Percentiles rank a stretch among this genome's conserved stretches.
phyloP scores from a whole-genome alignment of 2,888 invertebrate species.

The Trissolcus brochymenae region DNA sequence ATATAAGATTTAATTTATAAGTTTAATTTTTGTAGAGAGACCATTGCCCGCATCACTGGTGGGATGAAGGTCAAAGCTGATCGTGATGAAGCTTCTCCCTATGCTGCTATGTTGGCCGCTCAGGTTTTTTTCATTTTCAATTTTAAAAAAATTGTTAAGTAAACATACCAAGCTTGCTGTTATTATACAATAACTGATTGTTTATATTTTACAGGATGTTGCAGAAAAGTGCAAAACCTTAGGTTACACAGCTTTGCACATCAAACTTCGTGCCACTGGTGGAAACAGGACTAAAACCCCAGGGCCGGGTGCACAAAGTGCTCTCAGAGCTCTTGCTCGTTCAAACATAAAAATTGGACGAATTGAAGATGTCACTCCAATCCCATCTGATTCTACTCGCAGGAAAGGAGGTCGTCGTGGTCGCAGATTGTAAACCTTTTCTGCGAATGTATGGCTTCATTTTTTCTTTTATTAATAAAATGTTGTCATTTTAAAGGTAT shows the following conservation, averaged over 20 bases:
- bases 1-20: neutral
- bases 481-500: neutral
- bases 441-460: constrained; percentile 8
- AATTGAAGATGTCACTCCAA: constrained; percentile 98
- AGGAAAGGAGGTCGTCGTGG: constrained; percentile 99
- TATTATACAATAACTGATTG: neutral
- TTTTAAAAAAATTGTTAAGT: neutral
- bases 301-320: constrained; percentile 98
- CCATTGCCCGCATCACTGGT: constrained; percentile 96
- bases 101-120: constrained; percentile 99
- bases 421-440: constrained; percentile 92
- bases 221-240: constrained; percentile 98
- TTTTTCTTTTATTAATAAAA: constrained; percentile 16
- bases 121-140: constrained; percentile 81
- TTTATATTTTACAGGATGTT: constrained; percentile 85
- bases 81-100: constrained; percentile 99
- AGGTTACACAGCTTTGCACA: constrained; percentile 98
- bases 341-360: constrained; percentile 99
- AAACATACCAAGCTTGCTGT: neutral
- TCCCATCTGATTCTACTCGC: constrained; percentile 98
- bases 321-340: constrained; percentile 97
- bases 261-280: constrained; percentile 98
- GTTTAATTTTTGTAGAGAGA: constrained; percentile 81
- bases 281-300: constrained; percentile 99
- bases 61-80: constrained; percentile 99